Base-by-base conservation (phyloP, 2,888 invertebrate species). In the Opisthograptis luteolata region DNA sequence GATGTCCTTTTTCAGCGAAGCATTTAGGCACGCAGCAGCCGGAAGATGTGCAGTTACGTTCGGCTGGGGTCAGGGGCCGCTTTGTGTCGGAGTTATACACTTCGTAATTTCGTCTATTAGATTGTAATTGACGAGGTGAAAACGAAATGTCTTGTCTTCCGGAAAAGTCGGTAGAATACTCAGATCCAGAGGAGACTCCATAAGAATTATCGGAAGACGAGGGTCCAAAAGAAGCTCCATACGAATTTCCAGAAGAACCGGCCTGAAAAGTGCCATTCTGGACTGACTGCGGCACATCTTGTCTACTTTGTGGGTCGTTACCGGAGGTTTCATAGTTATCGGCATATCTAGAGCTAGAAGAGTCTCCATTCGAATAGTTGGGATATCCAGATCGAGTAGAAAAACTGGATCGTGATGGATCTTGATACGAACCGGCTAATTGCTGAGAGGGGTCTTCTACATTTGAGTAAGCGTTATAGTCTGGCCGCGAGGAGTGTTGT, bases 1-100 rank as follows among this genome's bases (percentile, higher is more conserved):
- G 91, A 52, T 92, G 93, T 74, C 97, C 97, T 84, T 97, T 97
- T 82, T 97, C 96, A 0, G 97, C 97, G 60, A 96, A 95, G 81
- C 97, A 97, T 91, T 97, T 96, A 0, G 96, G 96, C 27, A 93
- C 92, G 71, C 97, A 97, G 66, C 94, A 94, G 47, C 93, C 94
- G 0, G 93, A 91, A 7, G 92, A 12, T 13, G 92, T 93, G 65
- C 94, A 95, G 68, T 94, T 94, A 32, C 91, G 91, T n/a, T 87
- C 85, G 12, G 75, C 60, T 17, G 74, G 70, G n/a, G 79, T 73
- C 1, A 82, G 76, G 50, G 66, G 92, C 84, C 66, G 90, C 73
- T 69, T 76, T 1, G 88, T 88, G 8, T 71, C 66, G 4, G 85
- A 87, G 51, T 90, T 86, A 55, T 84, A 87, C 0, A 81, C 69